Percentiles rank a stretch among this genome's conserved stretches.
phyloP scores from a whole-genome alignment of 2,888 invertebrate species.

The Periphyllus acericola region DNA sequence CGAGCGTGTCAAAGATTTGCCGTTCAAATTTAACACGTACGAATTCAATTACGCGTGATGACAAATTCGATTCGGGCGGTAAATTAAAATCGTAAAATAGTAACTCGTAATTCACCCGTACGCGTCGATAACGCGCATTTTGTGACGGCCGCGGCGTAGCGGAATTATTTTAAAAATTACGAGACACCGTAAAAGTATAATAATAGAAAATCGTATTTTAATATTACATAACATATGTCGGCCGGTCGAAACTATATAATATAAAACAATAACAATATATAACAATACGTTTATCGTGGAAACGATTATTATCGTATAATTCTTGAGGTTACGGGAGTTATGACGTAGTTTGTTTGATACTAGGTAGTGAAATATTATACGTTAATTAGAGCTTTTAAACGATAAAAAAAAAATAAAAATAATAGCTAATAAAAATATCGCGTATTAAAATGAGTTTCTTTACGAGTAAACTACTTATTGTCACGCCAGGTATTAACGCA shows the following conservation, averaged over 20 bases:
- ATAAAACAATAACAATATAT: too few species aligned
- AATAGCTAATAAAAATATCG: not conserved
- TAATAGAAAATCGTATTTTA: too few species aligned
- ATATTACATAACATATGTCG: too few species aligned
- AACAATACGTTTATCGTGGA: not conserved
- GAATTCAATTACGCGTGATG: not conserved
- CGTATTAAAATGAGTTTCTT: not conserved
- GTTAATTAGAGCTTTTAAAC: not conserved
- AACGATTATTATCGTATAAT: not conserved
- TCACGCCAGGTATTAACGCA: not conserved
- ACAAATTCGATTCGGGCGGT: not conserved
- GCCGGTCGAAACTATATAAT: too few species aligned
- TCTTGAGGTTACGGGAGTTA: not conserved
- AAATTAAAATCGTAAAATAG: not conserved
- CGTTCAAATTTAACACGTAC: not conserved
- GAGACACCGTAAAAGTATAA: too few species aligned
- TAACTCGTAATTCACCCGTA: not conserved
- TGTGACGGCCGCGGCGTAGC: not conserved
- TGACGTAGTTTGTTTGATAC: not conserved
- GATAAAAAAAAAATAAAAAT: not conserved
- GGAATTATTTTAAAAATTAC: too few species aligned
- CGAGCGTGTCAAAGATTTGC: slow-evolving; percentile 1
- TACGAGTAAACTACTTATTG: not conserved
- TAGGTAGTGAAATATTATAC: not conserved
- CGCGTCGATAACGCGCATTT: not conserved